Evolutionary conservation across 2,888 invertebrate species (phyloP), one percentile per base, ranked within the genome.

Genomic region (Cyclophora albipunctata): DNA sequence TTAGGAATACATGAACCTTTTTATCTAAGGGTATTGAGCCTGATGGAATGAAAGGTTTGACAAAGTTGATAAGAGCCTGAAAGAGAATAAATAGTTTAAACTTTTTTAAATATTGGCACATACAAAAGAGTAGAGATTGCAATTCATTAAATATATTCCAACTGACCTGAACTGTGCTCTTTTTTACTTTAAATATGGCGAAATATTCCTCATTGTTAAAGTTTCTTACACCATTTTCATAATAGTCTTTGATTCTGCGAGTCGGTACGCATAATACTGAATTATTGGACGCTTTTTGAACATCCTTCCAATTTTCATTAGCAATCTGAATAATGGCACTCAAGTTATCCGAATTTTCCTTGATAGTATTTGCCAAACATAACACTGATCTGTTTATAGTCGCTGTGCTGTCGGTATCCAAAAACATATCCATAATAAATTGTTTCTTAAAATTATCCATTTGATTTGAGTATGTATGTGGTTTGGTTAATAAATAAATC

Each of bases 1-100:
- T 84, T 5, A 88, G 64, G 63, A 87, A 87, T 34, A 88, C 63
- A 67, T 86, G 84, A 5, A 86, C 75, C 63, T 86, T 87, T 63
- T 85, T 87, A 43, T 83, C 82, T 33, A 88, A 57, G 33, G 81
- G 64, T 4, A 85, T 71, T 48, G 57, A 68, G 3, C 75, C 75
- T 35, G 73, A 62, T 45, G 69, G 73, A 6, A 73, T 57, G 58
- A 66, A 56, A 34, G 67, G 71, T 55, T 70, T 71, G 49, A 88
- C 62, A 58, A 72, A 76, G 7, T 62, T 69, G 20, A 81, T 73
- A 7, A 88, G 60, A 40, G 71, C 71, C 87, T 87, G 78, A 52
- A 84, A 84, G 44, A 45, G 53, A 54, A 57, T 54, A 46, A 45
- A 20, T 2, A 20, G 20, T 20, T 20, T 20, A 20, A 20, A 20